Base-by-base conservation (phyloP, 53 echinoderm and acorn worm genomes). In the Mesocentrotus franciscanus region DNA sequence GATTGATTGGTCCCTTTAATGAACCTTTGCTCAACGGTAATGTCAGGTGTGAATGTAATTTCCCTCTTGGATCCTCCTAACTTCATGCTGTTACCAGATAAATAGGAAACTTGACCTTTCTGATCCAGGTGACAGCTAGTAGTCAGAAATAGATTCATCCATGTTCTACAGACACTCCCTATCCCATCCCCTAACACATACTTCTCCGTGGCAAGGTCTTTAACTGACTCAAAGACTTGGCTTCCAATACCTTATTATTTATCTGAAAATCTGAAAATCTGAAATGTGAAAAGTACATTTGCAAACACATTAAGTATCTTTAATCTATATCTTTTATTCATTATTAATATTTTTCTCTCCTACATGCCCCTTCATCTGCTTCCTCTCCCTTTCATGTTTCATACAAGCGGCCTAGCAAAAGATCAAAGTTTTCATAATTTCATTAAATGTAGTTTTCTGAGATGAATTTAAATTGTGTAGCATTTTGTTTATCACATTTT, bases 61-160 rank as follows among this genome's bases (percentile, higher is more conserved):
- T 84, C 84, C 84, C 84, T 17, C 84, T 49, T 4, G 76, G 76
- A 76, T 15, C 87, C 87, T 27, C 58, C 57, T 56, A 10, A 29
- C 87, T 8, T 27, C 87, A 57, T 87, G 87, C 32, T 58, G 27
- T 58, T 87, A 57, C 42, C 27, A 56, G 26, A 18, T 57, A 87
- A 22, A 42, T 22, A 84, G 39, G 42, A 78, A 84, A 58, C 29
- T 2, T 87, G 87, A 87, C 87, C 87, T 87, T 87, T 56, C 27
- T 26, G 26, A 8, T 26, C 58, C 58, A 87, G 87, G 26, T 87
- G 87, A 87, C 16, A 87, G 11, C 22, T 49, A 49, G 49, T 49
- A 55, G 42, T 42, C 84, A 84, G 8, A 84, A 84, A 55, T 20
- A 49, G 24, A 84, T 84, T 17, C 22, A 34, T 78, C 78, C 30